phyloP scores from a whole-genome alignment of 2,113 vertebrate genomes.

The Indicator indicator region DNA sequence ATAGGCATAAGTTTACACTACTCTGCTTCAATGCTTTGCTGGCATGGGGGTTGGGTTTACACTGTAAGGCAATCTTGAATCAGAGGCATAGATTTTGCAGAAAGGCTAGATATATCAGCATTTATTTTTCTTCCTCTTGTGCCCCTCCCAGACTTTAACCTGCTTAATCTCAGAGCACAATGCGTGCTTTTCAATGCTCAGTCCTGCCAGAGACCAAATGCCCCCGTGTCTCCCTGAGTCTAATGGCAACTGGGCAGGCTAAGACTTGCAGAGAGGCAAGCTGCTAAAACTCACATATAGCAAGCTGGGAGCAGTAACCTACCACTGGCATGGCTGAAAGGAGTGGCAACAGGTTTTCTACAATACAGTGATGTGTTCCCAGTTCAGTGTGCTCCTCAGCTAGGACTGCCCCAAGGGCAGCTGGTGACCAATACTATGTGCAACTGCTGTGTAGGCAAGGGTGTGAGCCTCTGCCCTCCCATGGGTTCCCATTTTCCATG shows the following conservation, averaged over 20 bases:
- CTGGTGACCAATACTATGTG: accelerated
- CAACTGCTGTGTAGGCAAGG: not conserved
- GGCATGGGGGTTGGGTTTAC: not conserved
- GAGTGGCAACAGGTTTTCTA: not conserved
- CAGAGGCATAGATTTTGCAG: not conserved
- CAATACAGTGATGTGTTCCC: accelerated
- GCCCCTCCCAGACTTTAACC: not conserved
- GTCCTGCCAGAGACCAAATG: not conserved
- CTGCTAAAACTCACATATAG: not conserved
- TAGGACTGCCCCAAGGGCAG: not conserved
- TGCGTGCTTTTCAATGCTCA: not conserved
- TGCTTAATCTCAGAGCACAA: not conserved
- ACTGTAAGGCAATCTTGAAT: not conserved
- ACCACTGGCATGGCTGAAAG: not conserved
- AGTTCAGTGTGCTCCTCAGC: not conserved
- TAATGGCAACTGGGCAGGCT: not conserved
- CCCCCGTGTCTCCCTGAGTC: not conserved
- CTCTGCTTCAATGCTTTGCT: not conserved
- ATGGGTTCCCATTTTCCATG: accelerated
- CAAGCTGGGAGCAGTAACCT: not conserved
- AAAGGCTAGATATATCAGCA: not conserved
- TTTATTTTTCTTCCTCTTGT: not conserved
- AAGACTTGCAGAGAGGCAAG: not conserved
- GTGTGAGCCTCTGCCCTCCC: accelerated
- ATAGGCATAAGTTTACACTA: not conserved